Evolutionary conservation across 1,140 invertebrate species (phyloP), one percentile per base, ranked within the genome.

Genomic region (Camponotus vicinus): DNA sequence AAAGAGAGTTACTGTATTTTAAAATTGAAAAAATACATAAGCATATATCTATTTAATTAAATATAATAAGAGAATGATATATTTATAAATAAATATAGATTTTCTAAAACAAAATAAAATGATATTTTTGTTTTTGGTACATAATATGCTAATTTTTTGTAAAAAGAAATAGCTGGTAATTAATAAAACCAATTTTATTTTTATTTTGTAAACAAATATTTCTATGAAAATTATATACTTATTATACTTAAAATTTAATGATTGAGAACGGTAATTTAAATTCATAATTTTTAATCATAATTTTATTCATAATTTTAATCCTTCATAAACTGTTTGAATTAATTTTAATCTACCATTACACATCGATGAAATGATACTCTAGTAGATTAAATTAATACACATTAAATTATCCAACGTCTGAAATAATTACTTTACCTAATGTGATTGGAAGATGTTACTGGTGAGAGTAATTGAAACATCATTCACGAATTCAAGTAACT

Each of bases 401-500:
- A 40, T 57, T 55, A 18, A 37, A 57, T 71, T 59, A 70, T 32
- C 8, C 34, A 40, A 42, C 27, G 32, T 18, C 6, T 59, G 9
- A 80, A 71, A 82, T 70, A 80, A 70, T 37, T 73, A 1, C 21
- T 13, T 49, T 42, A n/a, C 11, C 18, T 77, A 64, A 79, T 67
- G 63, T 8, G 9, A 79, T 34, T 27, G 42, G 57, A 42, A 78
- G 7, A 4, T 3, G 42, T 11, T 21, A 52, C 49, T 66, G 42
- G 64, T 9, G 64, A 42, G 32, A 18, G 37, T 71, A 71, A 71
- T 82, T 82, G 55, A 82, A 82, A 73, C 79, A 61, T 82, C 52
- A 73, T 59, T 82, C 27, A 73, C 37, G 55, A 82, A 82, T 82
- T 82, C 67, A 82, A 82, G 27, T 45, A 71, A 52, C 15, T 55